Conservation (phyloP, 2,797 vertebrate genomes). For the Eutrigla gurnardus region DNA sequence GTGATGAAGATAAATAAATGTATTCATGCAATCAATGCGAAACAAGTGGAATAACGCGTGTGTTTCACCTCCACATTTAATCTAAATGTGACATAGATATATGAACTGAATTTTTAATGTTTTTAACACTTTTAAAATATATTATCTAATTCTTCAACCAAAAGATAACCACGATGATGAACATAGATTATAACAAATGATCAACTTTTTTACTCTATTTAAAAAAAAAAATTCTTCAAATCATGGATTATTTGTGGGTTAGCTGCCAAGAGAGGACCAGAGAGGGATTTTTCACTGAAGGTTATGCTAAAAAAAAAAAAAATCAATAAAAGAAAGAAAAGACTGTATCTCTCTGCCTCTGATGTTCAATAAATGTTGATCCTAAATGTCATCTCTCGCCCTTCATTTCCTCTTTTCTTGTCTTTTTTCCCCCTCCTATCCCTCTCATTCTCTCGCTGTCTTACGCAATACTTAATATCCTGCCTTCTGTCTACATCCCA, state of each 20-base stretch:
- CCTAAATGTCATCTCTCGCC: slow-evolving; percentile 6
- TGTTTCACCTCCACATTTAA: background rate
- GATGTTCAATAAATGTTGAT: slow-evolving; percentile 12
- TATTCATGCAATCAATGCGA: slow-evolving; percentile 16
- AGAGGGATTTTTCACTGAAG: background rate
- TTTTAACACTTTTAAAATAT: background rate
- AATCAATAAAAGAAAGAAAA: background rate
- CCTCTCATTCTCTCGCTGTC: slow-evolving; percentile 11
- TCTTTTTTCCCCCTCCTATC: background rate
- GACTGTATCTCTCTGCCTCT: background rate
- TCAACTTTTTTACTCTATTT: background rate
- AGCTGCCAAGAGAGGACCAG: background rate
- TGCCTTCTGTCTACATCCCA: slow-evolving; percentile 35
- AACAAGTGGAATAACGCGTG: slow-evolving; percentile 13
- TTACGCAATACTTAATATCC: slow-evolving; percentile 43
- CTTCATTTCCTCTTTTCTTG: slow-evolving; percentile 33
- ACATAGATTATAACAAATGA: background rate
- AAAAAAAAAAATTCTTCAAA: too few species aligned
- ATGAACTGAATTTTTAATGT: background rate
- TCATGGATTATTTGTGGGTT: background rate
- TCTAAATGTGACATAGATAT: background rate
- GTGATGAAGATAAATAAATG: slow-evolving; percentile 42
- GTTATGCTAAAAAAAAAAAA: background rate
- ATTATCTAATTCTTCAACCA: rapidly evolving
- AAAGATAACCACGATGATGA: background rate